Conservation (phyloP, 2,797 vertebrate genomes). For the Sternotherus odoratus region DNA sequence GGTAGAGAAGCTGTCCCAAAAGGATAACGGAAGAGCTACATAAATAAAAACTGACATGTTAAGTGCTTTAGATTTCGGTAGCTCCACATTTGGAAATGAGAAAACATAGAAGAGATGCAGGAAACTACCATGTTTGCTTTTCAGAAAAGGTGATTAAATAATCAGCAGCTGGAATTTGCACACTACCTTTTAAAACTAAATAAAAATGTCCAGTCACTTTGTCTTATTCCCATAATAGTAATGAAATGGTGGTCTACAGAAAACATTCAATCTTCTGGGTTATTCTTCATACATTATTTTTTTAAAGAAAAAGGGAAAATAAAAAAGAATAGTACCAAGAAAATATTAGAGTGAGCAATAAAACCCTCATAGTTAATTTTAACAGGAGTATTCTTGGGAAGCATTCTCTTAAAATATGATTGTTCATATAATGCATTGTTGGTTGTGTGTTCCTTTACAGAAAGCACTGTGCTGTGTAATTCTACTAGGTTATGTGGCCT, state of each 20-base stretch:
- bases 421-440: slow-evolving; percentile 28
- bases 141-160: slow-evolving; percentile 44
- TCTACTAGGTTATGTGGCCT: slow-evolving; percentile 62
- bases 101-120: slow-evolving; percentile 30
- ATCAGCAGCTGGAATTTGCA: slow-evolving; percentile 51
- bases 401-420: background rate
- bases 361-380: slow-evolving; percentile 46
- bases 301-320: slow-evolving; percentile 47
- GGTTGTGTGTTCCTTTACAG: slow-evolving; percentile 2
- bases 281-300: slow-evolving; percentile 50
- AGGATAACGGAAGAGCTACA: slow-evolving; percentile 41
- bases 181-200: slow-evolving; percentile 39
- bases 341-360: background rate
- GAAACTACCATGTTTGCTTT: slow-evolving; percentile 48
- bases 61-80: slow-evolving; percentile 47
- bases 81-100: slow-evolving; percentile 63
- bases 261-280: slow-evolving; percentile 20
- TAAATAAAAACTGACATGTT: slow-evolving; percentile 68
- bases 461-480: slow-evolving; percentile 17
- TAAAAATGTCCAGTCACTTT: slow-evolving; percentile 9
- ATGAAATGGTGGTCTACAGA: slow-evolving; percentile 42
- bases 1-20: slow-evolving; percentile 42
- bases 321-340: slow-evolving; percentile 33
- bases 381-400: slow-evolving; percentile 28
- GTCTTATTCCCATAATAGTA: slow-evolving; percentile 4